Evolutionary conservation across 2,797 vertebrate genomes (phyloP), one percentile per base, ranked within the genome.

Genomic region (Hemitrygon akajei): DNA sequence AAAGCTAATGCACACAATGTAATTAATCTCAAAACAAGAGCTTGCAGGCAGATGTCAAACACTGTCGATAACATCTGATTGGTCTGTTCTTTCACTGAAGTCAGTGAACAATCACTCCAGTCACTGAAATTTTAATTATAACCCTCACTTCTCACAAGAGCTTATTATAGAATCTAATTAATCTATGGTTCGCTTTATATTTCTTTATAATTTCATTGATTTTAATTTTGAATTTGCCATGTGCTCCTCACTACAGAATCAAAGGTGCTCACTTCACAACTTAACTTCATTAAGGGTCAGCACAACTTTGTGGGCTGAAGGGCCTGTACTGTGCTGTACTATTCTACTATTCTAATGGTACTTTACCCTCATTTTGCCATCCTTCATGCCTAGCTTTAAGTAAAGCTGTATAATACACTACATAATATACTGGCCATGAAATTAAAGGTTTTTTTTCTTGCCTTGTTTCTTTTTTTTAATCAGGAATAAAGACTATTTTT

Each of bases 21-120:
- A 87, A 93, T 89, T 79, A 94, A 34, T 30, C 1, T 86, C 79
- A 77, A 34, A 93, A 87, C 69, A 60, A 79, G 93, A 79, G 7
- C 7, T 14, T 22, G 20, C 7, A 77, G 25, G 56, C 93, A 84
- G 60, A 56, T 69, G 79, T 84, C 66, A 84, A 81, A 79, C 22
- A 79, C 25, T 47, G n/a, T n/a, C 25, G 60, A 20, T 25, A 56
- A 20, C 30, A 69, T 80, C 84, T 91, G 47, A 40, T 89, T 79
- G 18, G 37, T 10, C 69, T 82, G 37, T 76, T 93, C 63, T 77
- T 87, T 63, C 69, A 14, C 73, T 56, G 22, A 40, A 27, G 47
- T 93, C 66, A 63, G 3, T 25, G 47, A 47, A 34, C 34, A 37
- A 63, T 9, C 40, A 25, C 77, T 71, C 34, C 40, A 69, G 34